Evolutionary conservation across 2,888 invertebrate species (phyloP), one percentile per base, ranked within the genome.

Genomic region (Eupeodes luniger): DNA sequence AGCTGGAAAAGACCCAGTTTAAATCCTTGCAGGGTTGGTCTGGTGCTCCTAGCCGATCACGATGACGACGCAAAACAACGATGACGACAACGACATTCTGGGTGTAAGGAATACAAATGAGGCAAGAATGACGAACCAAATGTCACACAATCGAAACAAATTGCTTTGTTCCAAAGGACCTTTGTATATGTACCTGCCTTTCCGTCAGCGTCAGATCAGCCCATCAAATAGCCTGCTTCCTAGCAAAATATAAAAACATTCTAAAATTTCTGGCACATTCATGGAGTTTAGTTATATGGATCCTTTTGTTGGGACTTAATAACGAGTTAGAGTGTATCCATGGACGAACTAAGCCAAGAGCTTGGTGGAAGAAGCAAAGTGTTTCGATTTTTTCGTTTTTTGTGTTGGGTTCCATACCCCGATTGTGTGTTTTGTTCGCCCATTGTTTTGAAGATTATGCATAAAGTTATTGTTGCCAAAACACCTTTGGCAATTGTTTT

Each of bases 401-500:
- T 44, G 16, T 44, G 34, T 19, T 19, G 19, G 19, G 19, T 2
- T 19, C 19, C 19, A 19, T 19, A 19, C 34, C 53, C 36, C 57
- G 40, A 40, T 19, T 75, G 16, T 57, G 40, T 70, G 67, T 27
- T 53, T 53, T 36, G 67, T 67, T 75, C 44, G 75, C 51, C 64
- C 75, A 79, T 82, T 82, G 86, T 79, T 80, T 79, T 75, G 51
- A 51, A 61, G 82, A 87, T 79, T 79, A 76, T 79, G 86, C 79
- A 59, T 72, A 78, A 85, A 81, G 72, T 85, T 77, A 78, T 85
- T 72, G 81, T 85, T 77, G 76, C 66, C 81, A 77, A 77, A 75
- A 76, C 75, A 80, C 81, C 77, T 85, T 81, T 78, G 72, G 77
- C 81, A 67, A 81, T 81, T 81, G 81, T 81, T 78, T 81, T 81